phyloP scores from a whole-genome alignment of 2,113 vertebrate genomes.

The Lepisosteus oculatus region DNA sequence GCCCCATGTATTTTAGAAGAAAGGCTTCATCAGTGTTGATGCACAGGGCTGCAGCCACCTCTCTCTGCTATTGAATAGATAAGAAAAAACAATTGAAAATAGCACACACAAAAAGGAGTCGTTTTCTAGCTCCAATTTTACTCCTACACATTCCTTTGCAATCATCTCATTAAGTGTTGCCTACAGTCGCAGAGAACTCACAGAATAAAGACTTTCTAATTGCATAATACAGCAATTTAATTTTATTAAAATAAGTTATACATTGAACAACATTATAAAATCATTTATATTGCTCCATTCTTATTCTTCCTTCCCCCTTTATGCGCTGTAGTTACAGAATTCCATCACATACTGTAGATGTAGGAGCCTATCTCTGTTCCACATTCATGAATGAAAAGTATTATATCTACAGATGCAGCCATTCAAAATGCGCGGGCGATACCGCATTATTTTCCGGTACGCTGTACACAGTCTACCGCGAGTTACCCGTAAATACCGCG shows the following conservation, averaged over 20 bases:
- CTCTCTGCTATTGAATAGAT: background rate
- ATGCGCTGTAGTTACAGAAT: background rate
- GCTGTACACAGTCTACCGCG: too few species aligned
- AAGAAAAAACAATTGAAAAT: background rate
- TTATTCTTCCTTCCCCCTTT: background rate
- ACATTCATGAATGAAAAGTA: background rate
- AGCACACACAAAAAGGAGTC: slow-evolving; percentile 2
- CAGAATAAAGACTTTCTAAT: background rate
- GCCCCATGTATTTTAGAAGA: background rate
- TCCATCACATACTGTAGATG: background rate
- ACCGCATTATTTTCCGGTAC: too few species aligned
- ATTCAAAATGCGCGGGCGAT: too few species aligned
- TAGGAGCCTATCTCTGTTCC: background rate
- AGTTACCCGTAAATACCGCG: too few species aligned
- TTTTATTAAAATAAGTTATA: background rate
- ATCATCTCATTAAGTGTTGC: background rate
- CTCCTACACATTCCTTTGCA: background rate
- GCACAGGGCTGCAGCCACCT: background rate
- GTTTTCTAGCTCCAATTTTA: background rate
- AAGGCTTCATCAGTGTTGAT: background rate
- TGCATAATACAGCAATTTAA: background rate
- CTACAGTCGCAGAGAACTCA: background rate
- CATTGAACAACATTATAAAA: background rate
- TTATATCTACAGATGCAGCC: too few species aligned
- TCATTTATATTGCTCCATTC: background rate